Base-by-base conservation (phyloP, 2,888 invertebrate species). In the Papilio elwesi region DNA sequence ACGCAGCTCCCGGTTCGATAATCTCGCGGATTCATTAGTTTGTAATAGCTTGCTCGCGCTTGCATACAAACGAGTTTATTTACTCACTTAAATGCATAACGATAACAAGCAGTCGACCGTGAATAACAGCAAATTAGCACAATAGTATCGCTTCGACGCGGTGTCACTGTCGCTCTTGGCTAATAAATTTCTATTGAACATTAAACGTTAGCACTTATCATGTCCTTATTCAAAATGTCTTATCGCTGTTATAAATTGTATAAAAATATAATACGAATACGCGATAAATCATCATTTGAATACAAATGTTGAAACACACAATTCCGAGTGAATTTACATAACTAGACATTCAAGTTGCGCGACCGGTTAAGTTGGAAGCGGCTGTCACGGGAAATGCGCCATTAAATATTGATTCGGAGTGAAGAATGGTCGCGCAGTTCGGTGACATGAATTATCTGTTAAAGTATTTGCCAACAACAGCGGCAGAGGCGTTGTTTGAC, bases 371-470 rank as follows among this genome's bases (percentile, higher is more conserved):
- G 53, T 71, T 71, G 62, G 67, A 67, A 67, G 62, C 53, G 53
- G 62, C 67, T 47, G 52, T 26, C 52, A 53, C 67, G 68, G 67
- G 67, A 84, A 84, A 82, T 79, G 74, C 78, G 74, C 77, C 78
- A 80, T 82, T 81, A 79, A 81, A 81, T 83, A 84, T 84, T 84
- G 80, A 84, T 82, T 80, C 80, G 78, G 74, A 74, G 68, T 74
- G 71, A 71, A 43, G 75, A 78, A 76, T 76, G 77, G 76, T 77
- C 52, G 74, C 69, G 77, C n/a, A n/a, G 67, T 82, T 82, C 79
- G 74, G 78, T 75, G 79, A 81, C 80, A 76, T 74, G 71, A 78
- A 81, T 78, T 78, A 78, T 77, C 78, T 76, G 76, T 78, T 74
- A 75, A 74, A 78, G 71, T 59, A 57, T 59, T 53, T 67, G 15